These are phyloP conservation scores for Erpobdella octoculata DNA, from an alignment of 2,888 invertebrate genomes.

Conservation along the genomic window DNA sequence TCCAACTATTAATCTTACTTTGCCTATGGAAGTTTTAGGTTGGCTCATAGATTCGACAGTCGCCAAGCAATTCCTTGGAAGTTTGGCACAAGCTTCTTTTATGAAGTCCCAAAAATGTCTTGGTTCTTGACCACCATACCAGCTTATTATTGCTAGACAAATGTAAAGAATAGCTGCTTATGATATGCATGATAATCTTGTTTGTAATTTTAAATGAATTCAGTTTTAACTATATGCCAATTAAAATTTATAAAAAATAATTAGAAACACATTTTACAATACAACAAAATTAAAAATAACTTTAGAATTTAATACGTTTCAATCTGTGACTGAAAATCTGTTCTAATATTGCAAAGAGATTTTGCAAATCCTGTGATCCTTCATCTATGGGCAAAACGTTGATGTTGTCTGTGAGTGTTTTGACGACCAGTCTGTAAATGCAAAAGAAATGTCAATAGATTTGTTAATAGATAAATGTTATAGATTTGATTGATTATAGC, in stretches of 20 bases:
- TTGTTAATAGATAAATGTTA: not conserved
- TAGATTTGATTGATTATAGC: not conserved
- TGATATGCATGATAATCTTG: not conserved
- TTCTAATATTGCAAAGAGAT: conserved; percentile 44
- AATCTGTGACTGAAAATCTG: conserved; percentile 42
- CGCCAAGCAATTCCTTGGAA: conserved; percentile 41
- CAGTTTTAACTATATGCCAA: not conserved
- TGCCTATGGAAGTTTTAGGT: conserved; percentile 41
- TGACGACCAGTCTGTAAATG: conserved; percentile 41
- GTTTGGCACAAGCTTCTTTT: conserved; percentile 37
- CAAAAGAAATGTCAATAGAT: not conserved
- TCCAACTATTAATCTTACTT: conserved; percentile 35
- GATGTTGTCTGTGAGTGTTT: conserved; percentile 43
- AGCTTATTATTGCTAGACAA: conserved; percentile 38
- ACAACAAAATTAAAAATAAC: not conserved
- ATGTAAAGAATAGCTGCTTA: not conserved
- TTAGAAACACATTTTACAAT: not conserved
- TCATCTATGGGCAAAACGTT: conserved; percentile 42
- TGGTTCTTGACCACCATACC: conserved; percentile 41
- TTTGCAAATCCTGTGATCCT: conserved; percentile 42
- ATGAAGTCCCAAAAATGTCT: conserved; percentile 43
- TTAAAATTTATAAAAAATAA: not conserved
- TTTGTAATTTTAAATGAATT: not conserved
- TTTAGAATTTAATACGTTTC: conserved; percentile 39
- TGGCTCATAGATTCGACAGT: conserved; percentile 42